These are phyloP conservation scores for Hafferia zeledoni DNA, from an alignment of 2,797 vertebrate species.

Conservation along the genomic window DNA sequence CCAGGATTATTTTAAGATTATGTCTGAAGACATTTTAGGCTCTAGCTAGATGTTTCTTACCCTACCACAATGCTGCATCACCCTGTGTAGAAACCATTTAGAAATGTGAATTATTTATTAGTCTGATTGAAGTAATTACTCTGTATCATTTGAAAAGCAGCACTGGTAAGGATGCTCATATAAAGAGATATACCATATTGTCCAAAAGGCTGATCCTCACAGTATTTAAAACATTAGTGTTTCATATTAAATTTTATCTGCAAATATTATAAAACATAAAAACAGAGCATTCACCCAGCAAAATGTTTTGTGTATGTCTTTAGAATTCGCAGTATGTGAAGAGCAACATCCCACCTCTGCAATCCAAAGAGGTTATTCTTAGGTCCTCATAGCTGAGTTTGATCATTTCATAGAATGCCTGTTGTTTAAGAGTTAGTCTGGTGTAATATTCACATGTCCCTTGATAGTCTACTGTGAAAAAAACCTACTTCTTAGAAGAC, in stretches of 20 bases:
- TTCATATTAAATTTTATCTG: constrained; percentile 5
- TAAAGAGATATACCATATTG: neutral
- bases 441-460: constrained; percentile 19
- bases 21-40: constrained; percentile 47
- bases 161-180: neutral
- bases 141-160: neutral
- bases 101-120: constrained; percentile 48
- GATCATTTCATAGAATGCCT: constrained; percentile 50
- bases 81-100: constrained; percentile 23
- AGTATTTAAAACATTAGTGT: neutral
- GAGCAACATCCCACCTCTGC: neutral
- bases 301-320: neutral
- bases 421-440: constrained; percentile 30
- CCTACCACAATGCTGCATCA: neutral
- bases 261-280: neutral
- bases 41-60: constrained; percentile 13
- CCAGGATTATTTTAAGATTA: constrained; percentile 67
- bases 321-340: neutral
- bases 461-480: constrained; percentile 43
- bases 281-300: constrained; percentile 5
- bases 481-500: constrained; percentile 37
- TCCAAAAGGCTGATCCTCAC: neutral
- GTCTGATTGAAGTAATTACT: constrained; percentile 33
- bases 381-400: constrained; percentile 30
- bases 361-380: constrained; percentile 54